Conservation (phyloP, 92 coral and sea anemone species). For the Bergia sp. region DNA sequence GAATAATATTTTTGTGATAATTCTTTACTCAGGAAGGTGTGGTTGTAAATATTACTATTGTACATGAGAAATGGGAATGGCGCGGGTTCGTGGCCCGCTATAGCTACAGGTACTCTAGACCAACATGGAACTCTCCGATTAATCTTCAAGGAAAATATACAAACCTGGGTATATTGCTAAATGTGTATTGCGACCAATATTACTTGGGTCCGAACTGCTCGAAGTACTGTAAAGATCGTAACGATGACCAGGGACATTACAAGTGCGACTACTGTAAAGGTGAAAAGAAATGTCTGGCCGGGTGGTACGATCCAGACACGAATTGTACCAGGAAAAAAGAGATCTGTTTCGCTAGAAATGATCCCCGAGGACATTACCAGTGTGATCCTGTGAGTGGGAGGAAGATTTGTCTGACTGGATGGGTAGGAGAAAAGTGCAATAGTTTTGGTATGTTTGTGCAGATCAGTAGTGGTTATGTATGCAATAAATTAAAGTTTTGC, state of each 20-base stretch:
- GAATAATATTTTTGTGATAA: background rate
- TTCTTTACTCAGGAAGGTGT: conserved; percentile 15
- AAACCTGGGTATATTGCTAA: conserved; percentile 11
- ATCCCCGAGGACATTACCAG: conserved; percentile 9
- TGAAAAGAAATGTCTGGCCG: conserved; percentile 14
- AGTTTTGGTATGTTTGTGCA: conserved; percentile 3
- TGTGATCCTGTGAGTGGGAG: conserved; percentile 40
- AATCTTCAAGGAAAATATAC: background rate
- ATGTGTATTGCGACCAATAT: conserved; percentile 26
- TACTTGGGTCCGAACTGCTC: conserved; percentile 27
- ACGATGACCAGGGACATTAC: conserved; percentile 28
- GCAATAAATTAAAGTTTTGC: too few relatives aligned
- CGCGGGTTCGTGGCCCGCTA: background rate
- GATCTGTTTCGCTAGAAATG: conserved; percentile 28
- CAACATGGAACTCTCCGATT: conserved; percentile 15
- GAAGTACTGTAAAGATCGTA: conserved; percentile 10
- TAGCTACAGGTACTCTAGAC: background rate
- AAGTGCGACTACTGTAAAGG: conserved; percentile 38
- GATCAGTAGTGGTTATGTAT: too few relatives aligned
- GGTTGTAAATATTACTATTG: conserved; percentile 16
- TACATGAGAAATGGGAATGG: background rate
- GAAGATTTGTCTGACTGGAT: conserved; percentile 23
- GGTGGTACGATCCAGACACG: conserved; percentile 28
- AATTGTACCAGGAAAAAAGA: conserved; percentile 31
- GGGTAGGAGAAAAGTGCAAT: conserved; percentile 24